Evolutionary conservation across 1,140 invertebrate species (phyloP), one percentile per base, ranked within the genome.

Genomic region (Cepaea nemoralis): DNA sequence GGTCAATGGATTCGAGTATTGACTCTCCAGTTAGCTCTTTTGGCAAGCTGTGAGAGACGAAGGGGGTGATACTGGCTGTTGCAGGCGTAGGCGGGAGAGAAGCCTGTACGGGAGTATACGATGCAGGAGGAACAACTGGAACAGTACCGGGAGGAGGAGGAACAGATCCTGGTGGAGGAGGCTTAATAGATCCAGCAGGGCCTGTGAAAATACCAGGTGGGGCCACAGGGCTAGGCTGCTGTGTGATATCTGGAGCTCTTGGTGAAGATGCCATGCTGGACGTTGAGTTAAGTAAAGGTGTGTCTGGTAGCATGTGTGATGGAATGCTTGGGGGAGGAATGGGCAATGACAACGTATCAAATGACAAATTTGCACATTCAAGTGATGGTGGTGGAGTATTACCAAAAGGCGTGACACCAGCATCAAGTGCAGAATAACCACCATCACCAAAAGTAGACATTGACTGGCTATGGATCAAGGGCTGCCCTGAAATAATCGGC

Each of bases 61-160:
- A 39, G 12, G 71, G 63, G 22, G 81, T 75, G 19, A 77, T 27
- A 27, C 71, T 79, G 16, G 81, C 69, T 12, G 77, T 81, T 19
- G 71, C 33, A 50, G 63, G 75, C 12, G 55, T 39, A 73, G 42
- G 42, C 19, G 8, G 42, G 19, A 10, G 42, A 10, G 42, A 19
- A 10, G 19, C 42, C 14, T 31, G 77, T 16, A 40, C 35, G 31
- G 59, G 39, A 16, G 59, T 33, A 10, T 12, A 70, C 35, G 33
- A 37, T 45, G 42, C 19, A 33, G 35, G 59, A 59, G 76, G 33
- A 39, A 55, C 63, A 40, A 81, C 39, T 42, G 67, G 69, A 22
- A 81, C 81, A 76, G 59, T 82, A 37, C 81, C 81, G 6, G 81
- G 81, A 14, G 81, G 81, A 19, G 77, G 83, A 14, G 77, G 77